phyloP scores from a whole-genome alignment of 1,140 invertebrate species.

The Lanistes nyassanus region DNA sequence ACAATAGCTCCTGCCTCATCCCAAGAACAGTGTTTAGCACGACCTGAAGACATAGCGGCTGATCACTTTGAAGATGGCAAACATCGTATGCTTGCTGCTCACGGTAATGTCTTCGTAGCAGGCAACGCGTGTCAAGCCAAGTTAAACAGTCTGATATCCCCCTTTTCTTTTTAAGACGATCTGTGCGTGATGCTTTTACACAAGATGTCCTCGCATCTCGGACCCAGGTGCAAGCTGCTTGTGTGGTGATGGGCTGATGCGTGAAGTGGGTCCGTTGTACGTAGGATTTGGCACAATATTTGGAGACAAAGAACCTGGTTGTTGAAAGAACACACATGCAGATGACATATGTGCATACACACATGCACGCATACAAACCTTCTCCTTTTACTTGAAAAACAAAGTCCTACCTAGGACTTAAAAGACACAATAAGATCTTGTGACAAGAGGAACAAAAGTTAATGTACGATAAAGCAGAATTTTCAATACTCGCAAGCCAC shows the following conservation, averaged over 20 bases:
- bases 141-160: neutral
- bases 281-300: slow-evolving; percentile 48
- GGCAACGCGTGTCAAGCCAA: neutral
- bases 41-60: too few relatives aligned
- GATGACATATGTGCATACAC: neutral
- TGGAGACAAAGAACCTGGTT: slow-evolving; percentile 46
- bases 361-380: too few relatives aligned
- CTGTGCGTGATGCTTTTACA: slow-evolving; percentile 10
- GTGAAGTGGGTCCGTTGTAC: slow-evolving; percentile 40
- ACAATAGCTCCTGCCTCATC: too few relatives aligned
- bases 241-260: slow-evolving; percentile 25
- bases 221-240: slow-evolving; percentile 35
- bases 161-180: neutral
- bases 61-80: too few relatives aligned
- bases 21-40: too few relatives aligned
- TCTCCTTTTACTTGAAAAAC: neutral
- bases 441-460: too few relatives aligned
- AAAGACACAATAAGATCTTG: neutral
- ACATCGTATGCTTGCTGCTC: neutral
- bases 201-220: slow-evolving; percentile 37
- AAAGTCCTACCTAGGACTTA: neutral
- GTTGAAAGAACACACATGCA: slow-evolving; percentile 12
- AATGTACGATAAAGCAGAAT: too few relatives aligned
- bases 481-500: too few relatives aligned
- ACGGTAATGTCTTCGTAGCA: neutral